Evolutionary conservation across 2,888 invertebrate genomes (phyloP), one percentile per base, ranked within the genome.

Genomic region (Diarsia brunnea): DNA sequence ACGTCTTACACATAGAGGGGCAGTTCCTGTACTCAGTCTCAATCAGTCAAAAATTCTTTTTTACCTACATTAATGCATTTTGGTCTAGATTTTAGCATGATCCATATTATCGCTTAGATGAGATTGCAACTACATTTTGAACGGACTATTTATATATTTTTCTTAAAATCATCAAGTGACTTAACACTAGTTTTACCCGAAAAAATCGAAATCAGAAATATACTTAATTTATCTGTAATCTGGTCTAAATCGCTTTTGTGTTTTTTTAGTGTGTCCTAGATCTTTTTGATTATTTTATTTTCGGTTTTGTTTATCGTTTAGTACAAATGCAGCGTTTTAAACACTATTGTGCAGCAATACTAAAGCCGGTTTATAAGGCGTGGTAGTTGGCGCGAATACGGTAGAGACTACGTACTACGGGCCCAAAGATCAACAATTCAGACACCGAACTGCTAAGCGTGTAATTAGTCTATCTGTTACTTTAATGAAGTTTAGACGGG

Each of bases 361-460:
- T 51, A 78, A 75, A 82, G 64, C 82, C 60, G 67, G 82, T 84
- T 86, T 82, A 77, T 60, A 72, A 79, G 86, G 85, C 73, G 82
- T 71, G 79, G 88, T 75, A 75, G 87, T 89, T 90, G 89, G 89
- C 89, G 90, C 88, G 89, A 90, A 89, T 80, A 85, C 84, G 71
- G 78, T 82, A 77, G 81, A 85, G 75, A 84, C 84, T 81, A 73
- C 83, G 88, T 88, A 84, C 78, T 74, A 82, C 24, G 81, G 24
- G 10, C n/a, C 31, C 67, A 73, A 66, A 73, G 85, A 85, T 49
- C 21, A 82, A 61, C 8, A 31, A 66, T 45, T 31, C 58, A 79
- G 67, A 66, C 14, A 45, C 19, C 19, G 38, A 71, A 49, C 16
- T 51, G 4, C 38, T 38, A 38, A 2, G 38, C 4, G 5, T 16